Evolutionary conservation across 1,140 invertebrate species (phyloP), one percentile per base, ranked within the genome.

Genomic region (Cheumatopsyche charites): DNA sequence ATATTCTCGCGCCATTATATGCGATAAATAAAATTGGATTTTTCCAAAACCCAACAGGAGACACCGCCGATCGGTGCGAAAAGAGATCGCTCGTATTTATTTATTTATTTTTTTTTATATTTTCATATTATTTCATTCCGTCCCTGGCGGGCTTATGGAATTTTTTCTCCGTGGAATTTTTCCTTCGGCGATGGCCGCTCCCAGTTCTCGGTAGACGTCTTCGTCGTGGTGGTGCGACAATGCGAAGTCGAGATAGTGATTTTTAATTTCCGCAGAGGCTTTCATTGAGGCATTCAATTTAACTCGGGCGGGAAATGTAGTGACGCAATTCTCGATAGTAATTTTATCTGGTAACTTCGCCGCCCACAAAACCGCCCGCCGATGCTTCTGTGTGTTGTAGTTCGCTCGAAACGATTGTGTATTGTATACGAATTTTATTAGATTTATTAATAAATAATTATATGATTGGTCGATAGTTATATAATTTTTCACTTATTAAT

Each of bases 261-360:
- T 73, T 73, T 73, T 73, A 73, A 73, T 73, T 73, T 73, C 72
- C 72, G 72, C 58, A 70, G 36, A 65, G 58, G 49, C 72, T 62
- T 68, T 73, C 67, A 73, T 73, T 58, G 29, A 55, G 29, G 67
- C 65, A 73, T 73, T 73, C 67, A 73, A 73, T 73, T 73, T 73
- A 66, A 41, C 67, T 66, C 65, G 45, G 45, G 15, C 17, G 52
- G 29, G 43, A 19, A 58, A 52, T 26, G 49, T 52, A 68, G 45
- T 52, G 47, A 41, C 52, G 43, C 45, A 68, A 68, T 67, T 45
- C 42, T 58, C 55, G 55, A 58, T 58, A 58, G 55, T 58, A 58
- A 58, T 58, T 58, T 58, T 58, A 58, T 58, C 55, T 25, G 29
- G 29, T 36, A 36, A 36, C 3, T 36, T 36, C n/a, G 29, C 29